Base-by-base conservation (phyloP, 53 echinoderm and acorn worm genomes). In the Zoroaster sp. region DNA sequence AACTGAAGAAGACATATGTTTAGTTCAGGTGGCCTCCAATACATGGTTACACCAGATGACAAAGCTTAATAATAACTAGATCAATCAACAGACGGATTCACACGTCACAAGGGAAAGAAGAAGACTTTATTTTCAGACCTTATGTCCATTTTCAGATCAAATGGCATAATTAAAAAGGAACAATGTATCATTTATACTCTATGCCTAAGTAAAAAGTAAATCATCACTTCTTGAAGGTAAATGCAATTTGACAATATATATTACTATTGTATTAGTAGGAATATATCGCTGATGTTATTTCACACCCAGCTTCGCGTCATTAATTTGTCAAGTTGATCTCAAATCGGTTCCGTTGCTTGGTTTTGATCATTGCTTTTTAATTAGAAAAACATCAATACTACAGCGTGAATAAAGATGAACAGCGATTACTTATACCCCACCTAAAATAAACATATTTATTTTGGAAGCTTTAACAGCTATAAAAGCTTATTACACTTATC, bases 251-350 rank as follows among this genome's bases (percentile, higher is more conserved):
- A 67, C 82, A 82, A 67, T n/a, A n/a, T n/a, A n/a, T n/a, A n/a
- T n/a, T n/a, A n/a, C n/a, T n/a, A n/a, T 82, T 42, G 66, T 82
- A 82, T 82, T 82, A 82, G 66, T 30, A 15, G 44, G 68, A 41
- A 43, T 82, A 42, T 39, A 30, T 13, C 45, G 36, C 18, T 11
- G 82, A 15, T 82, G 82, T 67, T 82, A 67, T 82, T 67, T 42
- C 68, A 82, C 43, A 82, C 82, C 68, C 23, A 40, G 0, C 18
- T n/a, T n/a, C n/a, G n/a, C n/a, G n/a, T n/a, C n/a, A n/a, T n/a
- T n/a, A n/a, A n/a, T n/a, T n/a, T n/a, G n/a, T n/a, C n/a, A n/a
- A n/a, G n/a, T n/a, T n/a, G n/a, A n/a, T n/a, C n/a, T n/a, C n/a
- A n/a, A n/a, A n/a, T n/a, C n/a, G n/a, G n/a, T n/a, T n/a, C n/a